Evolutionary conservation across 2,113 vertebrate genomes (phyloP), one percentile per base, ranked within the genome.

Genomic region (Callionymus lyra): DNA sequence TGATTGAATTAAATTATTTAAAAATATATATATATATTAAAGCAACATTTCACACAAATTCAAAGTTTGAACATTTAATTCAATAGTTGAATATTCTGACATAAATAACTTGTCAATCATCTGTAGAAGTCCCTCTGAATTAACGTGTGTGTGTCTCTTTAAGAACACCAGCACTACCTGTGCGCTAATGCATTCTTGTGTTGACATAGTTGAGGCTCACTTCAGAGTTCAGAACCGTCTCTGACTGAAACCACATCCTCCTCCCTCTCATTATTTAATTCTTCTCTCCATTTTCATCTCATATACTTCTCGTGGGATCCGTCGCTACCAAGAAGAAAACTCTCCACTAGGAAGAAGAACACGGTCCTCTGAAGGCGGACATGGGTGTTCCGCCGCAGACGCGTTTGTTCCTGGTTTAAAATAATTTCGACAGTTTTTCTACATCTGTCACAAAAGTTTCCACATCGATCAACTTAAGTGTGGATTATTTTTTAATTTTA

Each of bases 91-190:
- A n/a, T n/a, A n/a, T n/a, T n/a, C n/a, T n/a, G n/a, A n/a, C n/a
- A n/a, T n/a, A n/a, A n/a, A n/a, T n/a, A n/a, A n/a, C n/a, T n/a
- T n/a, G n/a, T n/a, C n/a, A n/a, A n/a, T n/a, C n/a, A n/a, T n/a
- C n/a, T n/a, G n/a, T n/a, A n/a, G n/a, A n/a, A n/a, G n/a, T n/a
- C n/a, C n/a, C 2, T 52, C 42, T 47, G 17, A 49, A 16, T 50
- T n/a, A n/a, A n/a, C n/a, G 34, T 47, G 64, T 55, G 59, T 35
- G 43, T 76, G 47, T 63, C 34, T 57, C 77, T 78, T 81, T 80
- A 81, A 81, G 71, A 76, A 60, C 35, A 53, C 6, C 60, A 58
- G 56, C 53, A n/a, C 65, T 74, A 80, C 78, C 79, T 79, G 71
- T 61, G 21, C 21, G 21, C 21, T 27, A 27, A 27, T 27, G 21